Base-by-base conservation (phyloP, 2,797 vertebrate species). In the Trichosurus vulpecula region DNA sequence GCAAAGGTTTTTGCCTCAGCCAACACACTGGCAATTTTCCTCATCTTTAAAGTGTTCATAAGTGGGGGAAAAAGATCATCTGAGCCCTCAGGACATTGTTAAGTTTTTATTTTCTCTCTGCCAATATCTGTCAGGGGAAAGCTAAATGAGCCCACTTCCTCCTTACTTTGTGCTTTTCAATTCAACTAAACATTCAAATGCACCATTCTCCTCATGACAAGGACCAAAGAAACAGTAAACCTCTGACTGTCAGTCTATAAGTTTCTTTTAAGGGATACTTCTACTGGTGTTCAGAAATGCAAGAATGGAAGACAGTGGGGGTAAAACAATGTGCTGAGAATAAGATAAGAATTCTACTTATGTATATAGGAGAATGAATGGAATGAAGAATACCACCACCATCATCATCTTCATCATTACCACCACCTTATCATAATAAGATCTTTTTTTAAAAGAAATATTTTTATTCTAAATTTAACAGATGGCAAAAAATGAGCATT, bases 71-170 rank as follows among this genome's bases (percentile, higher is more conserved):
- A 93, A 92, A 92, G 56, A 61, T 95, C 58, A 90, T 96, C 47
- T 66, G 47, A 90, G 90, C 93, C 92, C 89, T 91, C 53, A 93
- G 93, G 96, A 97, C 95, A 53, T 25, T 56, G n/a, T 95, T 74
- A 97, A 92, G 57, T 92, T 29, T 92, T 2, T 90, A 3, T 54
- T 97, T 97, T 97, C 41, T 94, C 61, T 90, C 52, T 92, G 56
- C 52, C 90, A 90, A 9, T 94, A 6, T 57, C 89, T 96, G n/a
- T 35, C 27, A 94, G 47, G 61, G 66, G 93, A 89, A 56, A 92
- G 11, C 90, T 89, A 16, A 96, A 41, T 93, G 94, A 97, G 12
- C 51, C 1, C 47, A 66, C 31, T 55, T 4, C 16, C 54, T 96
- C 58, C 91, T 66, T 91, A 94, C 13, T 91, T 94, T 31, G 29